Conservation (phyloP, 23 tunicate genomes). For the Trididemnum nubilum region DNA sequence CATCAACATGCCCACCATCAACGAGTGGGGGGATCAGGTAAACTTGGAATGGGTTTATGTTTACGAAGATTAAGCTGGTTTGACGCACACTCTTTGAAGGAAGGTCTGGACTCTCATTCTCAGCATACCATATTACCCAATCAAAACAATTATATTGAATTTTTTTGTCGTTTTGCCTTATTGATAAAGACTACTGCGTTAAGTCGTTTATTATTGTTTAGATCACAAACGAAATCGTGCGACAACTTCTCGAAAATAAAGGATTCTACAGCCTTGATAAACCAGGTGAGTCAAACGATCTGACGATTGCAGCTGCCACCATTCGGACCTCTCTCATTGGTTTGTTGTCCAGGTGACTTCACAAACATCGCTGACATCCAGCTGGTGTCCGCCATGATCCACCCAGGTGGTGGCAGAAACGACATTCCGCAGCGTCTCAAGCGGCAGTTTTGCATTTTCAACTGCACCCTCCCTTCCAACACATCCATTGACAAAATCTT, state of each 20-base stretch:
- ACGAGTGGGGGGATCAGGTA: conserved; percentile 95
- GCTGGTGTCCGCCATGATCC: conserved; percentile 88
- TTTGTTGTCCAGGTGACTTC: conserved; percentile 55
- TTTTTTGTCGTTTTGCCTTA: too few species aligned
- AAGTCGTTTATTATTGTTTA: too few species aligned
- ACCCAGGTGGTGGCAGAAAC: conserved; percentile 90
- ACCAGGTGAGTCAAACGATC: conserved; percentile 67
- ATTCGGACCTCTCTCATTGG: neutral
- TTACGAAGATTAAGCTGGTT: too few species aligned
- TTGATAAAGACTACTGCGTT: too few species aligned
- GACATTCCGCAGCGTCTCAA: conserved; percentile 89
- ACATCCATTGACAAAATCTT: conserved; percentile 82
- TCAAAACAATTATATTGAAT: too few species aligned
- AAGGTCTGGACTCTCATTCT: neutral
- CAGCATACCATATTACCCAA: neutral
- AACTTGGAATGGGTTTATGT: neutral
- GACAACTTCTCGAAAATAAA: conserved; percentile 76
- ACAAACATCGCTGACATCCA: conserved; percentile 91
- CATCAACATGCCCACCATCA: conserved; percentile 86
- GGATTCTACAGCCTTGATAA: conserved; percentile 85
- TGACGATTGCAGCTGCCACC: too few species aligned
- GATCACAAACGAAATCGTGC: conserved; percentile 90
- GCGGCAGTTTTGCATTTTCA: conserved; percentile 83
- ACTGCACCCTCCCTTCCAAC: conserved; percentile 90
- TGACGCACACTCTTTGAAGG: neutral